Base-by-base conservation (phyloP, 1,140 invertebrate genomes). In the Gryon sp. region DNA sequence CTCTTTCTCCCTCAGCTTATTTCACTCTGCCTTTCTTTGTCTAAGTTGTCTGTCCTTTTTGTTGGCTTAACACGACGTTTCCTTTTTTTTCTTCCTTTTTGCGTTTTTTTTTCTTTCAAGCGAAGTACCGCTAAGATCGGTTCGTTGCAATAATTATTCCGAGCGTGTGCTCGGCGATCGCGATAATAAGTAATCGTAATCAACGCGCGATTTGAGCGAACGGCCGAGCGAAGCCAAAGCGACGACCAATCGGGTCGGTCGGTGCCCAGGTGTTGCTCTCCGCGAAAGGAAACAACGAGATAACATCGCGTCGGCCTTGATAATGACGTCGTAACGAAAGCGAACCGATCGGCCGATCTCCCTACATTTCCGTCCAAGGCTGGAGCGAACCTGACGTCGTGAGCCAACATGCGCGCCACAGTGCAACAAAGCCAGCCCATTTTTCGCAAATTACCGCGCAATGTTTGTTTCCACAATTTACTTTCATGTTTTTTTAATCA, bases 241-340 rank as follows among this genome's bases (percentile, higher is more conserved):
- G 40, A 62, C 52, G 50, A 26, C 50, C 41, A 50, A 73, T 63
- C 55, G 48, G 43, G 28, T 34, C 45, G 72, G 41, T 38, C 55
- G 38, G 18, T 59, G 60, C 38, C 66, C 66, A 66, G 74, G 74
- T 76, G 69, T 69, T 59, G 66, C 73, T 57, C 43, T 52, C 59
- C 38, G 70, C 70, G 70, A 74, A 74, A 78, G 46, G 62, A 72
- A 70, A 79, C 69, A 70, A 62, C 57, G 43, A 66, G 77, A 80
- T 74, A 80, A 77, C 72, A 77, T 68, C 75, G 75, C 78, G 59
- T 66, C 59, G 69, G 69, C 78, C 74, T 80, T 80, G 74, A 77
- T 76, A 63, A 80, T 80, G 78, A 80, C 78, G 78, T 80, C 78
- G 78, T 38, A 77, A 65, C 78, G 74, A 77, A 77, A 75, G 74